Evolutionary conservation across 2,113 vertebrate genomes (phyloP).

Genomic region (Onychostoma macrolepis): DNA sequence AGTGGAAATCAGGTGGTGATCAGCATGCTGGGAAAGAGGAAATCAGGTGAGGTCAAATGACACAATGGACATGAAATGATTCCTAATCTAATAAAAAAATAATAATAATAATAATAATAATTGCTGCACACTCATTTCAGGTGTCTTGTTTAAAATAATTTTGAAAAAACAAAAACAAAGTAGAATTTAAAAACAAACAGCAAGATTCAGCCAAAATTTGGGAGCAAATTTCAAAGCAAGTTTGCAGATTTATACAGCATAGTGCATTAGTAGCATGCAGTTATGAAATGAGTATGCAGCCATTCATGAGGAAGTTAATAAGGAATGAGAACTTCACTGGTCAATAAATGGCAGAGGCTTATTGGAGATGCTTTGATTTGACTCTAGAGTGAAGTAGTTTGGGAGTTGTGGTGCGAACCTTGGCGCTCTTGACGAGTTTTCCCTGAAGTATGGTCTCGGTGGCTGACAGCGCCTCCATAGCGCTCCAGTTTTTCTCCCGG

Average conservation of each 20-base stretch:
- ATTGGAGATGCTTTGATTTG: conserved; percentile 82
- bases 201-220: neutral
- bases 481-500: conserved; percentile 99
- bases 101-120: too few species aligned
- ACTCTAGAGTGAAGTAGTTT: conserved; percentile 78
- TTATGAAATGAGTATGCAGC: conserved; percentile 77
- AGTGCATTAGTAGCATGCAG: conserved; percentile 46
- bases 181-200: neutral
- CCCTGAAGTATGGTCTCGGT: conserved; percentile 99
- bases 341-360: conserved; percentile 66
- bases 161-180: neutral
- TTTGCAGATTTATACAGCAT: neutral
- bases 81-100: conserved; percentile 59
- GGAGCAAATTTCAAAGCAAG: neutral
- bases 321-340: conserved; percentile 59
- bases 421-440: conserved; percentile 96
- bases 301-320: conserved; percentile 60
- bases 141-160: conserved; percentile 27
- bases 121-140: conserved; percentile 78
- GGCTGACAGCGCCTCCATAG: conserved; percentile 99
- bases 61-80: conserved; percentile 61
- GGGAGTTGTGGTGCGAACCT: conserved; percentile 92
- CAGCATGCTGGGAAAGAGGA: conserved; percentile 61
- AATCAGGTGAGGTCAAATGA: conserved; percentile 56
- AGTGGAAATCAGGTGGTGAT: conserved; percentile 57